Base-by-base conservation (phyloP, 2,113 vertebrate genomes). In the Anarhynchus alexandrinus region DNA sequence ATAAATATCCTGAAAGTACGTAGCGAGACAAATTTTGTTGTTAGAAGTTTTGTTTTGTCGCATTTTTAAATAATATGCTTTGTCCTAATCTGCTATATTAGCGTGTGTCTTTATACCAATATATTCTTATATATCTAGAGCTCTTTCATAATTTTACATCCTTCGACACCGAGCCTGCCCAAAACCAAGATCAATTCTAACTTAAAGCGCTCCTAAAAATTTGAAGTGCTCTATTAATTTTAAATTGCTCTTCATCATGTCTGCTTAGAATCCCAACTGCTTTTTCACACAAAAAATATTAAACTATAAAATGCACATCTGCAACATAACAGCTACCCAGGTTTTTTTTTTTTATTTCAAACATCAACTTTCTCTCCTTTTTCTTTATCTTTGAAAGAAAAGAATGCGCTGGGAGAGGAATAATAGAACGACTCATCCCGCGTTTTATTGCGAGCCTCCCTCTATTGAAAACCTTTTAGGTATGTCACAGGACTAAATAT, bases 181-280 rank as follows among this genome's bases (percentile, higher is more conserved):
- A 96, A 82, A 96, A 70, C 51, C 82, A 90, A 95, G 65, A 96
- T 97, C 89, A 69, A 43, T 89, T 69, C 81, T 88, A 95, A 93
- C 71, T 69, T 93, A 96, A 96, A 97, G 82, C 49, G 67, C 61
- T 97, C 69, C 86, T 97, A 95, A 97, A 96, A 95, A 94, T 88
- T 36, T 93, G 82, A 94, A 96, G 83, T 93, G 51, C 72, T 91
- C 62, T 96, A 92, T 96, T 95, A 97, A 93, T 97, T 97, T 97
- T 93, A 94, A 97, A 97, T 96, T 97, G 91, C 58, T 93, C 61
- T 97, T 88, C 55, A 84, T 96, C 74, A 92, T 92, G 79, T 49
- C 67, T 97, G 43, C 94, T 93, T 77, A 91, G 93, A 83, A 93
- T 97, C 94, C 49, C 88, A 90, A 89, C 92, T 96, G 69, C 89